phyloP scores from a whole-genome alignment of 2,888 invertebrate species.

The Callimorpha dominula region DNA sequence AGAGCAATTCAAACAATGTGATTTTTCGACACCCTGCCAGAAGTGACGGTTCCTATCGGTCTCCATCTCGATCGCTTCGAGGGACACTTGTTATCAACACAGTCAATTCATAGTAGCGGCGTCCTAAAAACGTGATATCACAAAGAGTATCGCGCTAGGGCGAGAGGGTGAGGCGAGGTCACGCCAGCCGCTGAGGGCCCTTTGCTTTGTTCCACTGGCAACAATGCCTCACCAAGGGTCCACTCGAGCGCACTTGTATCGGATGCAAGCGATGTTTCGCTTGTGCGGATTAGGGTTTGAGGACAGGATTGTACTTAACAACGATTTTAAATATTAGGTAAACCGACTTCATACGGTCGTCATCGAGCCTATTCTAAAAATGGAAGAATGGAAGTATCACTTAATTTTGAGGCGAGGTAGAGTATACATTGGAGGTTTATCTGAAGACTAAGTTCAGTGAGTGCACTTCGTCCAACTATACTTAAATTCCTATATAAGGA shows the following conservation, averaged over 20 bases:
- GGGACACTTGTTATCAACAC: conserved; percentile 69
- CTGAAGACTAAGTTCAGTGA: too few relatives aligned
- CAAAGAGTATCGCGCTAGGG: conserved; percentile 77
- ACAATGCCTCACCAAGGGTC: conserved; percentile 77
- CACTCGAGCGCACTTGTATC: conserved; percentile 79
- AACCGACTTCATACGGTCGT: conserved; percentile 18
- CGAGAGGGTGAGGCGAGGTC: conserved; percentile 71
- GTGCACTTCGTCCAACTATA: too few relatives aligned
- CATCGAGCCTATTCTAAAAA: conserved; percentile 16
- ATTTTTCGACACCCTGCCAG: conserved; percentile 23
- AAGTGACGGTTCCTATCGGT: conserved; percentile 43
- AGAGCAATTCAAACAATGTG: conserved; percentile 18
- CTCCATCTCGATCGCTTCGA: conserved; percentile 53
- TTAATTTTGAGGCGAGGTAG: background rate
- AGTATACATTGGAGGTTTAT: too few relatives aligned
- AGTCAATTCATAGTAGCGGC: conserved; percentile 67
- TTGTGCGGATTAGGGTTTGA: conserved; percentile 72
- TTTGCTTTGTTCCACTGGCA: conserved; percentile 83
- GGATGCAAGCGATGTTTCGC: conserved; percentile 83
- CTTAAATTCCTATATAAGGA: too few relatives aligned
- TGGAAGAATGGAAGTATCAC: conserved; percentile 5
- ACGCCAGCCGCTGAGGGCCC: conserved; percentile 76
- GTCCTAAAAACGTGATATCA: conserved; percentile 84
- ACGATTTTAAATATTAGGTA: conserved; percentile 45
- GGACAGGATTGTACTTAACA: conserved; percentile 61